These are phyloP conservation scores for Arbacia lixula DNA, from an alignment of 53 echinoderm and acorn worm species.

Conservation along the genomic window DNA sequence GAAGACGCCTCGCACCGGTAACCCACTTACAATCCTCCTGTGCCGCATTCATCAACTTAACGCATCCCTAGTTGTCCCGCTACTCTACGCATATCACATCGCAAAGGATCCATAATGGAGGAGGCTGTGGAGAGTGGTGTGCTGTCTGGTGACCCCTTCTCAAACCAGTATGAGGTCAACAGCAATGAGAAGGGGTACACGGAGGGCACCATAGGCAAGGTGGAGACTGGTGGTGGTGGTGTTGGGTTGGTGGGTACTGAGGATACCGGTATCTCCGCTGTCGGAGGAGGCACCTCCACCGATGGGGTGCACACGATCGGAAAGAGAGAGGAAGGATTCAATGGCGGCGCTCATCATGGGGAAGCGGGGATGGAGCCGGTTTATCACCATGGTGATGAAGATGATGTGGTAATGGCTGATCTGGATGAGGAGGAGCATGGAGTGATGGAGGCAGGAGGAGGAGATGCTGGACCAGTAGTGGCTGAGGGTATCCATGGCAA, in stretches of 20 bases:
- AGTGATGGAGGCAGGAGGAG: neutral
- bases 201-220: slow-evolving; percentile 35
- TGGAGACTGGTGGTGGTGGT: slow-evolving; percentile 22
- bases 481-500: neutral
- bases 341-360: neutral
- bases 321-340: slow-evolving; percentile 10
- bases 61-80: no score
- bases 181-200: slow-evolving; percentile 48
- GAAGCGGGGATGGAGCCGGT: neutral
- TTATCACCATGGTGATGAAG: neutral
- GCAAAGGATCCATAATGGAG: slow-evolving; percentile 18
- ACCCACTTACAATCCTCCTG: neutral
- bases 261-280: slow-evolving; percentile 16
- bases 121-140: slow-evolving; percentile 40
- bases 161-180: slow-evolving; percentile 36
- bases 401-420: slow-evolving; percentile 39
- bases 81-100: no score
- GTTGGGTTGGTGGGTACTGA: no score
- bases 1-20: slow-evolving; percentile 5
- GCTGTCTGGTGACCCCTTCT: slow-evolving; percentile 28
- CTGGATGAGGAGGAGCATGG: slow-evolving; percentile 17
- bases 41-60: slow-evolving; percentile 36
- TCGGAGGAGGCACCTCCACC: neutral
- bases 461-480: neutral
- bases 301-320: no score